Conservation (phyloP, 2,888 invertebrate genomes). For the Spilosoma lubricipeda region DNA sequence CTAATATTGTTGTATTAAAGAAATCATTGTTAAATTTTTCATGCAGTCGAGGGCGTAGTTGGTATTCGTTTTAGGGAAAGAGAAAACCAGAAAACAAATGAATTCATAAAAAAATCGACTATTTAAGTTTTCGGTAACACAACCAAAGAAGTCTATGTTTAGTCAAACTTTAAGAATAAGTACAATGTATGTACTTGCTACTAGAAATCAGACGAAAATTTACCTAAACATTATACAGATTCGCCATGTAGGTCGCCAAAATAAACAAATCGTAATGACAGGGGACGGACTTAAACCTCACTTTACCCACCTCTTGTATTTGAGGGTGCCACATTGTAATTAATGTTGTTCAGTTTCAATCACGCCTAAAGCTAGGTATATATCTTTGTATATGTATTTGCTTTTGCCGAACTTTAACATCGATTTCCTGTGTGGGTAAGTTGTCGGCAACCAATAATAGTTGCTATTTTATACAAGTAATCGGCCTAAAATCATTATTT, state of each 20-base stretch:
- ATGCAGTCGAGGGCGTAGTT: background rate
- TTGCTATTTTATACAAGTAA: background rate
- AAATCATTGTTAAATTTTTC: background rate
- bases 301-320: slow-evolving; percentile 3
- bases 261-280: background rate
- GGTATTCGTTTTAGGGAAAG: too few species aligned
- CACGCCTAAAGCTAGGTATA: background rate
- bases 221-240: background rate
- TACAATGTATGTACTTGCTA: background rate
- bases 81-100: background rate
- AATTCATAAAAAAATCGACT: background rate
- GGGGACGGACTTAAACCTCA: slow-evolving; percentile 7
- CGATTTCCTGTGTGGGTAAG: background rate
- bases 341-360: background rate
- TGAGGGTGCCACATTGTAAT: background rate
- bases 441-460: background rate
- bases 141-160: background rate
- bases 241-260: background rate
- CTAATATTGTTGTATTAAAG: too few species aligned
- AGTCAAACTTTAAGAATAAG: background rate
- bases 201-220: background rate
- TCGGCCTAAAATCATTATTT: background rate
- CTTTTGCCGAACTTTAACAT: background rate
- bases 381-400: background rate
- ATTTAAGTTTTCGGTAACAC: background rate